Base-by-base conservation (phyloP, 1,140 invertebrate genomes). In the Lordiphosa stackelbergi region DNA sequence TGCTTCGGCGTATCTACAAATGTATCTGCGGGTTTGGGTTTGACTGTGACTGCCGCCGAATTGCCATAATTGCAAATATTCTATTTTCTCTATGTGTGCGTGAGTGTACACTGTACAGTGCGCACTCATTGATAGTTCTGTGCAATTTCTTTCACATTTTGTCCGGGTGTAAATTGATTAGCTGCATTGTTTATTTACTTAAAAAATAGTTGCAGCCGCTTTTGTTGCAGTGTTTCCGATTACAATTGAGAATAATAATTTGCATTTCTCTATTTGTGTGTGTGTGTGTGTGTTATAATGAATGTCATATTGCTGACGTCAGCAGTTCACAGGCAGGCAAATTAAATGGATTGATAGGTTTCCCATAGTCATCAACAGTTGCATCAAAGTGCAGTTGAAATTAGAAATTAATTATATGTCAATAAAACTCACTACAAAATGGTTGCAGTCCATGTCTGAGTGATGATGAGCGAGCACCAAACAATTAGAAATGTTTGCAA, bases 341-440 rank as follows among this genome's bases (percentile, higher is more conserved):
- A 35, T 45, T 31, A 28, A 12, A 47, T 45, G 22, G 43, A 45
- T 31, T 37, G 45, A 56, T 47, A 37, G 13, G 9, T 66, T 59
- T 42, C 51, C 34, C 55, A 45, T 31, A 53, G 65, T 69, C 65
- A 69, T 69, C 65, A 69, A 42, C 51, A 56, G 37, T 42, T 35
- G 43, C 59, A 9, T 24, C 40, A 41, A 53, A 35, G 46, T 13
- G 28, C 37, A 34, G 37, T 55, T 42, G 12, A 13, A 35, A 19
- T 34, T 54, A 48, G 49, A 54, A 69, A 69, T 69, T 69, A 69
- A 69, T 69, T 69, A 69, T 69, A 68, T 69, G 65, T 69, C 65
- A 69, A 69, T 65, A 69, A 49, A 43, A 58, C 60, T 54, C 46
- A 28, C 22, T 37, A 11, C 35, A 37, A 52, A 35, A 66, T 51